Base-by-base conservation (phyloP, 2,797 vertebrate species). In the Enteromius unitaeniatus region DNA sequence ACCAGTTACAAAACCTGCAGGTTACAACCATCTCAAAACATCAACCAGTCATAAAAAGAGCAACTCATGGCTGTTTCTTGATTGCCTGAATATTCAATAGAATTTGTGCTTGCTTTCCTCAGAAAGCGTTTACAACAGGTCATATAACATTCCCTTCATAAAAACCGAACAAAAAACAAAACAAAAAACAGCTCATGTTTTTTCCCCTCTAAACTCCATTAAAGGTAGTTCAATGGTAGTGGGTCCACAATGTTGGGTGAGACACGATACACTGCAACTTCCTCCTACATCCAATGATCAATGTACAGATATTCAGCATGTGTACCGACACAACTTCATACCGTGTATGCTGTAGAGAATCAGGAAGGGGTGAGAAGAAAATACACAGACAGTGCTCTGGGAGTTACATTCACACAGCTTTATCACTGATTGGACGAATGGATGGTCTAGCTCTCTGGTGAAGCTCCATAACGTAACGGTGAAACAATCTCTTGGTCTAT, bases 371-470 rank as follows among this genome's bases (percentile, higher is more conserved):
- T 79, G 37, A 68, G 70, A 15, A 62, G 28, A 78, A 19, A 60
- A 42, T 19, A 73, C 60, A 81, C 55, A 84, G 78, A 82, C 65
- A 37, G 68, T 60, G 73, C 34, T n/a, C 47, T 74, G 70, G 77
- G 26, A 45, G 60, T 77, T n/a, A 83, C 10, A 81, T 81, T 78
- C 40, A 75, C 69, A 74, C 45, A 31, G 28, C 78, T 78, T 87
- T 93, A 88, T 92, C 89, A 76, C 92, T 28, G 89, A 82, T 82
- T 86, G 85, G 60, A 79, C 83, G 85, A 74, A 76, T 91, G 78
- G 64, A 68, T 68, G 64, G 47, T 42, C 74, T 60, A 60, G 53
- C 74, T 77, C 67, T 81, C 19, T 31, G 67, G 51, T 45, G 45
- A 53, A 67, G 62, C 31, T 79, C 2, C 45, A 65, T 34, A 68